phyloP scores from a whole-genome alignment of 2,113 vertebrate species.

The Eurystomus gularis region DNA sequence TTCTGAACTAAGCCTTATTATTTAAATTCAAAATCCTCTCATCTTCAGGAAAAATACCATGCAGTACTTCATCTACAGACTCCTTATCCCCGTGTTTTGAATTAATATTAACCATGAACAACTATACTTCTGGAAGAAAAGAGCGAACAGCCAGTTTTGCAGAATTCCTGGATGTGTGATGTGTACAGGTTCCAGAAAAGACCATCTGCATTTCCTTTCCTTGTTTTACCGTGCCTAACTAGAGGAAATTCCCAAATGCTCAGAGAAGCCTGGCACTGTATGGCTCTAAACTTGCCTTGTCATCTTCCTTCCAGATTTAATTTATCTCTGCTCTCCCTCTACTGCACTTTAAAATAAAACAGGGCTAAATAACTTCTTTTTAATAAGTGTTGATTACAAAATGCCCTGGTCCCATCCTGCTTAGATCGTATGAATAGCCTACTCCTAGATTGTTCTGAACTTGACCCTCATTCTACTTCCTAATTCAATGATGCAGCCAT shows the following conservation, averaged over 20 bases:
- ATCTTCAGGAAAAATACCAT: not conserved
- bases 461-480: conserved; percentile 63
- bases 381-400: conserved; percentile 57
- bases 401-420: not conserved
- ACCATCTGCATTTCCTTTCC: not conserved
- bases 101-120: not conserved
- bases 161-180: not conserved
- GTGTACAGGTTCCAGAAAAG: conserved; percentile 28
- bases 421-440: conserved; percentile 38
- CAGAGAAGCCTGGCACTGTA: not conserved
- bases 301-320: conserved; percentile 27
- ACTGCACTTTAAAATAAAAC: not conserved
- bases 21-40: not conserved
- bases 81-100: not conserved
- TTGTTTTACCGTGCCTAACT: conserved; percentile 39
- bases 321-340: not conserved
- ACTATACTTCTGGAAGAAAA: not conserved
- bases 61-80: not conserved
- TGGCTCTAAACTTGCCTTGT: not conserved
- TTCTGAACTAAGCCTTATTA: not conserved
- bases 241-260: conserved; percentile 16
- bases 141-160: not conserved
- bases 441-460: conserved; percentile 40
- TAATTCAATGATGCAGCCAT: conserved; percentile 63
- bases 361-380: not conserved